Conservation (phyloP, 2,797 vertebrate species). For the Melanotaenia nigrans region DNA sequence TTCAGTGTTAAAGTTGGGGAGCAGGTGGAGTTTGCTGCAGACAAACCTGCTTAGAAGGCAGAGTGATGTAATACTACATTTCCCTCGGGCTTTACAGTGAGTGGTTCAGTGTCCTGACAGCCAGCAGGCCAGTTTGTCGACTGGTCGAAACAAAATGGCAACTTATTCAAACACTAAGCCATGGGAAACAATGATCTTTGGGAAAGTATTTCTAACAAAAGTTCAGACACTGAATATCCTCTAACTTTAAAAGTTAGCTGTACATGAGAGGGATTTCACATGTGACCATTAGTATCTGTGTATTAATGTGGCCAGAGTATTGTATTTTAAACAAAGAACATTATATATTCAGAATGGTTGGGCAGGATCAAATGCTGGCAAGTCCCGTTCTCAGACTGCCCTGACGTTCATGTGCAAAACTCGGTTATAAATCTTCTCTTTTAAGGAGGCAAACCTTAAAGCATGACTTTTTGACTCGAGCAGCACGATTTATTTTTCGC, state of each 20-base stretch:
- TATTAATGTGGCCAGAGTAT: neutral
- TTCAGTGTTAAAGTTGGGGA: constrained; percentile 19
- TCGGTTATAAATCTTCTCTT: neutral
- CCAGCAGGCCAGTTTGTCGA: neutral
- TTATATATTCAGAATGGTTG: neutral
- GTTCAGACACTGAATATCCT: neutral
- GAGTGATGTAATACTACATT: constrained; percentile 46
- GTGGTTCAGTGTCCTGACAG: neutral
- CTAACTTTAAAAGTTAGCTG: neutral
- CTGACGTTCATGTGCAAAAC: neutral
- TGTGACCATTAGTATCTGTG: too few relatives aligned
- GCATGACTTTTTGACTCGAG: fast-evolving
- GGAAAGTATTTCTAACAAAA: neutral
- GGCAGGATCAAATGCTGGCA: neutral
- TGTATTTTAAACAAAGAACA: neutral
- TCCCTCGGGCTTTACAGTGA: constrained; percentile 14
- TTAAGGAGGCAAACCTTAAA: neutral
- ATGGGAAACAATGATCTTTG: constrained; percentile 7
- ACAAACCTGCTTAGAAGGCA: constrained; percentile 29
- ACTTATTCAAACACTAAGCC: neutral
- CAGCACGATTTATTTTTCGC: neutral
- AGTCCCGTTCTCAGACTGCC: neutral
- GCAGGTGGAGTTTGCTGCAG: constrained; percentile 41
- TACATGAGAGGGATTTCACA: neutral
- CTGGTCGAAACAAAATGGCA: neutral